Evolutionary conservation across 2,888 invertebrate genomes (phyloP).

Genomic region (Mesorhabditis belari): DNA sequence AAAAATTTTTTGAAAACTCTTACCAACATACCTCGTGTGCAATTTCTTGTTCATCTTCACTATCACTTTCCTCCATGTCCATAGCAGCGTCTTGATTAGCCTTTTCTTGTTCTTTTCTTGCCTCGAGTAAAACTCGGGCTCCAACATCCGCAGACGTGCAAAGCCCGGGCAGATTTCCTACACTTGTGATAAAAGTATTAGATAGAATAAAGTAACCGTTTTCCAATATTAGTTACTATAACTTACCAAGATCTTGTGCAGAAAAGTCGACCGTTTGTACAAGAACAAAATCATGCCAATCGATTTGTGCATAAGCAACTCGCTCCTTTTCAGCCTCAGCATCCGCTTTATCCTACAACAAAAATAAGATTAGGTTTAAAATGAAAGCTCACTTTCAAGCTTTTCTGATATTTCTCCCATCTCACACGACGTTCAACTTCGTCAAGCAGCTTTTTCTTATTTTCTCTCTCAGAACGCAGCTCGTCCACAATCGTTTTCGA

Average conservation of each 20-base stretch:
- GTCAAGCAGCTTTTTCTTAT: constrained; percentile 32
- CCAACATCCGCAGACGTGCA: constrained; percentile 60
- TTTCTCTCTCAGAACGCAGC: constrained; percentile 37
- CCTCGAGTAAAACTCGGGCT: constrained; percentile 57
- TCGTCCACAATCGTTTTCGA: constrained; percentile 64
- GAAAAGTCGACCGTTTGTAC: constrained; percentile 99
- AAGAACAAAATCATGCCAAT: constrained; percentile 99
- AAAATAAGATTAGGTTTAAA: no score
- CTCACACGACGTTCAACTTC: constrained; percentile 72
- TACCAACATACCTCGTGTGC: not conserved
- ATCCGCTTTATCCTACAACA: constrained; percentile 84
- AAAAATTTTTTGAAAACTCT: no score
- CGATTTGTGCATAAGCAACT: constrained; percentile 82
- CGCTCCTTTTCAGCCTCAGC: constrained; percentile 90
- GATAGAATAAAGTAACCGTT: not conserved
- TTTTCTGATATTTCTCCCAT: constrained; percentile 90
- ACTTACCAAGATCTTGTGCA: constrained; percentile 76
- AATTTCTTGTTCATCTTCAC: constrained; percentile 28
- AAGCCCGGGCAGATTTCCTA: constrained; percentile 57
- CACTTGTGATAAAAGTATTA: not conserved
- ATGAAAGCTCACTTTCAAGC: no score
- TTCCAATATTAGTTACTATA: not conserved
- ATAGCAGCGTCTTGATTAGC: constrained; percentile 44
- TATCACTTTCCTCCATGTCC: constrained; percentile 51
- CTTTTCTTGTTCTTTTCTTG: constrained; percentile 50